Percentiles rank a stretch among this genome's conserved stretches.
phyloP scores from a whole-genome alignment of 2,797 vertebrate genomes.

The Phylloscopus collybita region DNA sequence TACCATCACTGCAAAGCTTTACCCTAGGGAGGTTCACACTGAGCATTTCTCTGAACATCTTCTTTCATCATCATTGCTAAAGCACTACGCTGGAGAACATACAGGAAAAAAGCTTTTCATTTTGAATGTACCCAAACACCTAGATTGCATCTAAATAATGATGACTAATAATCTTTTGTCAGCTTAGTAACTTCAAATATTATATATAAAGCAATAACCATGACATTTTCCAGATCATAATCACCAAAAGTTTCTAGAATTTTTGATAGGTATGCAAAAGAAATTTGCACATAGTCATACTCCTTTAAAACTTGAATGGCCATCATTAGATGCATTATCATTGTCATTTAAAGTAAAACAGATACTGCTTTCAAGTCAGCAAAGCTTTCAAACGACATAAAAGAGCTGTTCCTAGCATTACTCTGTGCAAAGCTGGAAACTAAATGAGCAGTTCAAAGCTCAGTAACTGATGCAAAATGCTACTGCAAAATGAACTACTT shows the following conservation, averaged over 20 bases:
- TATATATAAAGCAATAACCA: not conserved
- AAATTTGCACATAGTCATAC: not conserved
- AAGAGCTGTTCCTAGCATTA: slow-evolving; percentile 48
- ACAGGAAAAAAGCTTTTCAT: not conserved
- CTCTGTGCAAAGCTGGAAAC: slow-evolving; percentile 45
- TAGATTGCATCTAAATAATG: not conserved
- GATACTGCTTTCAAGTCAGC: slow-evolving; percentile 35
- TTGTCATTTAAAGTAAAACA: slow-evolving; percentile 4
- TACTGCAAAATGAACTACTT: slow-evolving; percentile 5
- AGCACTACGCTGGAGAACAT: not conserved
- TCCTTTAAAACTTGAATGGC: slow-evolving; percentile 14
- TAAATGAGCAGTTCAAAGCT: slow-evolving; percentile 65
- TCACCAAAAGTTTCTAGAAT: not conserved
- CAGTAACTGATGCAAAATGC: slow-evolving; percentile 43
- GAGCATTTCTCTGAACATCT: not conserved
- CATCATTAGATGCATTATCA: not conserved
- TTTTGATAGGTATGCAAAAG: not conserved
- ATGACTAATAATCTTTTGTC: not conserved
- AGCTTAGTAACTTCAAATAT: not conserved
- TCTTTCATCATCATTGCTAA: not conserved
- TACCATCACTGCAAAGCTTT: not conserved
- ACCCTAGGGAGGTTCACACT: not conserved
- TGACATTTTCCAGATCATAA: not conserved
- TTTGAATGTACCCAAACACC: not conserved
- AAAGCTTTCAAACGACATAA: slow-evolving; percentile 31